Evolutionary conservation across 2,797 vertebrate genomes (phyloP), one percentile per base, ranked within the genome.

Genomic region (Setipinna tenuifilis): DNA sequence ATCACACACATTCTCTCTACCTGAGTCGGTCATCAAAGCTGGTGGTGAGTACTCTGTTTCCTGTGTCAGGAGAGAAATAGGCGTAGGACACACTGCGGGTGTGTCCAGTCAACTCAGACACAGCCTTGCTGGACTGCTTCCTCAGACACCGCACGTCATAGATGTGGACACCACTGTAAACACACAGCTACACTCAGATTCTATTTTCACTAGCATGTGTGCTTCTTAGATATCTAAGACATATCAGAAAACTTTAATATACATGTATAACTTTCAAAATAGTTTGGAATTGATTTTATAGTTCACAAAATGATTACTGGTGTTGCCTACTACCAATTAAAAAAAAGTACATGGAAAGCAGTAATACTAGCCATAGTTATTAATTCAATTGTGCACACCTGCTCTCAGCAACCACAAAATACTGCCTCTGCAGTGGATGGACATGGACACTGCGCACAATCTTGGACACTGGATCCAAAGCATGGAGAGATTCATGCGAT

Each of bases 11-110:
- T 19, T 48, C 44, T 23, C 12, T 0, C 1, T 89, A 98, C 97
- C 98, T 96, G 86, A 98, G 93, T 0, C 11, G 85, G 89, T 96
- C 88, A 35, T 98, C 98, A 61, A 95, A 90, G 85, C 96, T 96
- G 28, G 96, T 92, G 0, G 97, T 97, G 85, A 98, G 94, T 12
- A 98, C 92, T 87, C 94, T 91, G 94, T 92, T 96, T 7, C 98
- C 98, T 0, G 96, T 96, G 0, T 71, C n/a, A 2, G 97, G 96
- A 0, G 98, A 99, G 93, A 98, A 99, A 87, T 96, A 97, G 0
- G 97, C 97, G 0, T 96, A 96, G 82, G 92, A 92, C 7, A 97
- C 92, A 28, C 93, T 95, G 81, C 87, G 94, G 0, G 88, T 90
- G 91, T 98, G 96, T 0, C 96, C 95, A 0, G 12, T 0, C 0